A percentile compares a stretch with the other conserved stretches of the same genome.
Evolutionary conservation across 2,888 invertebrate genomes (phyloP).

Genomic region (Thymelicus sylvestris): DNA sequence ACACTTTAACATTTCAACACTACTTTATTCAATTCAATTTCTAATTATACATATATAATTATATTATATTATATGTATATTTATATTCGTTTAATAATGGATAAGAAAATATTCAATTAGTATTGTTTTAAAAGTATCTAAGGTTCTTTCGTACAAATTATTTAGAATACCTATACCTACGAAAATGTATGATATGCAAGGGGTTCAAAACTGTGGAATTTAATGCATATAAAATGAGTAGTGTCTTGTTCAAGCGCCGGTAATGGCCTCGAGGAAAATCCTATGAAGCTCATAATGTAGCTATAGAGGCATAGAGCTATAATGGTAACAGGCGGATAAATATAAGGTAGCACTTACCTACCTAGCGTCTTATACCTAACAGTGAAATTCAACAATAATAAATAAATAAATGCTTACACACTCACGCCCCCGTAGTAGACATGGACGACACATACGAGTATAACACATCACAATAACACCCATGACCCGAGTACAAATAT

Average conservation of each 20-base stretch:
- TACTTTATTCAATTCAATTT: too few relatives aligned
- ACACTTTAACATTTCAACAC: too few relatives aligned
- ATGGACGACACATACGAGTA: too few relatives aligned
- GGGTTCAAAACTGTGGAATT: slow-evolving; percentile 5
- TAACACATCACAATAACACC: too few relatives aligned
- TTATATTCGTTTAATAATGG: too few relatives aligned
- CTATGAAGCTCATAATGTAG: slow-evolving; percentile 23
- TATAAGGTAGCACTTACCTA: slow-evolving; percentile 9
- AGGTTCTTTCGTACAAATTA: not conserved
- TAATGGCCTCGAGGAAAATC: slow-evolving; percentile 19
- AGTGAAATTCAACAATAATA: slow-evolving; percentile 51
- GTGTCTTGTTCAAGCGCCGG: slow-evolving; percentile 8
- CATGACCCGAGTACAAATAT: too few relatives aligned
- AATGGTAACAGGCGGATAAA: slow-evolving; percentile 2
- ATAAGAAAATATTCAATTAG: too few relatives aligned
- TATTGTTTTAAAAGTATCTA: too few relatives aligned
- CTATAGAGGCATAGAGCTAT: not conserved
- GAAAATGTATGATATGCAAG: not conserved
- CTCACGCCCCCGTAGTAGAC: too few relatives aligned
- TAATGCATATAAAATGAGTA: slow-evolving; percentile 13
- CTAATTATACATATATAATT: too few relatives aligned
- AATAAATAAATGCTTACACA: too few relatives aligned
- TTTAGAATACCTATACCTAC: not conserved
- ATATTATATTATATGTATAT: too few relatives aligned
- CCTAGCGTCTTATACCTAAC: slow-evolving; percentile 7